phyloP scores from a whole-genome alignment of 2,797 vertebrate genomes.

The Eulemur mongoz region DNA sequence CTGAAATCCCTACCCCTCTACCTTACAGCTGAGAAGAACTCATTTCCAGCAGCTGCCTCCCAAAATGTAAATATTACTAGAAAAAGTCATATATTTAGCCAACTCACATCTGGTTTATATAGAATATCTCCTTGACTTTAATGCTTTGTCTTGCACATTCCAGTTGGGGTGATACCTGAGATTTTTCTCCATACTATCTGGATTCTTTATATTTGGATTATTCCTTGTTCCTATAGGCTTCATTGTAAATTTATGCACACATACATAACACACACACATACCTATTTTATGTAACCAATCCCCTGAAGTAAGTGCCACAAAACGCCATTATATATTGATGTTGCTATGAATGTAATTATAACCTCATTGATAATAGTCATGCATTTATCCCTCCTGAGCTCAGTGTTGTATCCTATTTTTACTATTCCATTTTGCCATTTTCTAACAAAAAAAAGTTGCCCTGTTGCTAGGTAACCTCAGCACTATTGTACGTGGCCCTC shows the following conservation, averaged over 20 bases:
- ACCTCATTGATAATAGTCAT: background rate
- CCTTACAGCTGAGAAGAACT: constrained; percentile 49
- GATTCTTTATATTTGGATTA: constrained; percentile 52
- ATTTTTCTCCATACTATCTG: background rate
- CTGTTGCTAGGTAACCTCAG: constrained; percentile 69
- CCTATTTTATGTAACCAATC: constrained; percentile 31
- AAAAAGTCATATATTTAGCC: constrained; percentile 40
- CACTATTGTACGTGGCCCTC: background rate
- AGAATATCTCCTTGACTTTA: constrained; percentile 54
- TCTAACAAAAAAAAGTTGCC: constrained; percentile 45
- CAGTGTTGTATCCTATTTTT: background rate
- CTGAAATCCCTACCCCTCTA: background rate
- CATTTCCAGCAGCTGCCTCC: constrained; percentile 34
- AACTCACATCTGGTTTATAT: constrained; percentile 61
- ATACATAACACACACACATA: background rate
- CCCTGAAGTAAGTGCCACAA: background rate
- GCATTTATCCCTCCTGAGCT: constrained; percentile 13
- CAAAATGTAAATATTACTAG: constrained; percentile 56
- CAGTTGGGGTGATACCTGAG: constrained; percentile 13
- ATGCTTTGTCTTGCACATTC: constrained; percentile 44
- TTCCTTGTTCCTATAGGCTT: background rate
- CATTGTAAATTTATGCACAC: constrained; percentile 46
- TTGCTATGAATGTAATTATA: constrained; percentile 2
- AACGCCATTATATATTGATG: background rate
- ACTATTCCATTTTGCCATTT: constrained; percentile 47